Base-by-base conservation (phyloP, 2,888 invertebrate genomes). In the Andricus quercusramuli region DNA sequence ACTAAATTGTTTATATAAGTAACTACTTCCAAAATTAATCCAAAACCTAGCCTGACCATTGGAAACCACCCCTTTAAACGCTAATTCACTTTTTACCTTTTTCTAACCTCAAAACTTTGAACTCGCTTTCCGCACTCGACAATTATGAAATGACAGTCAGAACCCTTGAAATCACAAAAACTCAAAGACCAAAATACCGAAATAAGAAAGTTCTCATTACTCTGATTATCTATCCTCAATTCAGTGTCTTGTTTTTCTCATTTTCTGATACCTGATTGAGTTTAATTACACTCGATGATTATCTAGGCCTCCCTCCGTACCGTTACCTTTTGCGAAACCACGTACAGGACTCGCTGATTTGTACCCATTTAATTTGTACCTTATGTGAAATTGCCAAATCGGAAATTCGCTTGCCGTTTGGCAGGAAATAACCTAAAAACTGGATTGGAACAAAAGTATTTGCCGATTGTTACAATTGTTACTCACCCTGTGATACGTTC, bases 401-500 rank as follows among this genome's bases (percentile, higher is more conserved):
- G n/a, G 25, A 51, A 29, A 29, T 32, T 56, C n/a, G 51, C 20
- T n/a, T 4, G 20, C 9, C 17, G 29, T 25, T 56, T 56, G 56
- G 20, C 32, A 74, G 29, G 20, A 32, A 78, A 77, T 87, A 88
- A 89, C 85, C 86, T 87, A 67, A 85, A 84, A 87, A 32, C 51
- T 32, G 5, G 32, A 29, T 32, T 74, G n/a, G 0, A 56, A 56
- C 32, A 74, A 74, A 74, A 74, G 32, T 25, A 74, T 15, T 74
- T 20, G 32, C 37, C 9, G 1, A 70, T 51, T 70, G 56, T 82
- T 87, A 92, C 93, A 67, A 66, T 78, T 67, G 59, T 82, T 87
- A 92, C 93, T 93, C 93, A 96, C 97, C 96, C 94, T 95, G 94
- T 88, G 95, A 95, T 77, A 94, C 94, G 90, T 96, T 96, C 91